A percentile compares a stretch with the other conserved stretches of the same genome.
phyloP scores from a whole-genome alignment of 2,888 invertebrate species.

The Crepidodera aurea region DNA sequence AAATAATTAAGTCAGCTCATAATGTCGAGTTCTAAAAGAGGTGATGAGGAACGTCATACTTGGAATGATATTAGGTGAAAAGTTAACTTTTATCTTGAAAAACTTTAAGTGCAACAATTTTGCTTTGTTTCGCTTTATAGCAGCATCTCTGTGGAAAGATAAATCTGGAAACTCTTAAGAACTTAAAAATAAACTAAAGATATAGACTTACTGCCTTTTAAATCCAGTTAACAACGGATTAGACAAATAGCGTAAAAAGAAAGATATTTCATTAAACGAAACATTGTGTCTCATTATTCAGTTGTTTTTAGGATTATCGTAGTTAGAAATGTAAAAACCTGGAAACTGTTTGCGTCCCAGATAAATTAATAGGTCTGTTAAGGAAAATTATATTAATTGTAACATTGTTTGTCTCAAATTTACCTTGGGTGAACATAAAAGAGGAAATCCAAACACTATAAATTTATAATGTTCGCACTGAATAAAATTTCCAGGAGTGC shows the following conservation, averaged over 20 bases:
- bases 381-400: too few relatives aligned
- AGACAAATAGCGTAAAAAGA: background rate
- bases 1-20: slow-evolving; percentile 17
- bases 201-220: background rate
- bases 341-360: background rate
- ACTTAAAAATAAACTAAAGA: background rate
- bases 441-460: too few relatives aligned
- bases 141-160: background rate
- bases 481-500: too few relatives aligned
- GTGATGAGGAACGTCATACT: slow-evolving; percentile 13
- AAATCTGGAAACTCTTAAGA: background rate
- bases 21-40: slow-evolving; percentile 5
- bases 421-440: too few relatives aligned
- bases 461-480: too few relatives aligned
- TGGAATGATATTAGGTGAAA: slow-evolving; percentile 1
- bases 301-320: slow-evolving; percentile 4
- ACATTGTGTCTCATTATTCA: background rate
- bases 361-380: too few relatives aligned
- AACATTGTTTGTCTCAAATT: too few relatives aligned
- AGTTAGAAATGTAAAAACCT: background rate
- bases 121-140: background rate
- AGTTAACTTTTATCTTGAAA: slow-evolving; percentile 6
- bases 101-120: background rate
- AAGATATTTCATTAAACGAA: slow-evolving; percentile 1
- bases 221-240: background rate